A percentile compares a stretch with the other conserved stretches of the same genome.
These are phyloP conservation scores for Muntiacus muntjak DNA, from an alignment of 2,113 vertebrate species.

Conservation along the genomic window DNA sequence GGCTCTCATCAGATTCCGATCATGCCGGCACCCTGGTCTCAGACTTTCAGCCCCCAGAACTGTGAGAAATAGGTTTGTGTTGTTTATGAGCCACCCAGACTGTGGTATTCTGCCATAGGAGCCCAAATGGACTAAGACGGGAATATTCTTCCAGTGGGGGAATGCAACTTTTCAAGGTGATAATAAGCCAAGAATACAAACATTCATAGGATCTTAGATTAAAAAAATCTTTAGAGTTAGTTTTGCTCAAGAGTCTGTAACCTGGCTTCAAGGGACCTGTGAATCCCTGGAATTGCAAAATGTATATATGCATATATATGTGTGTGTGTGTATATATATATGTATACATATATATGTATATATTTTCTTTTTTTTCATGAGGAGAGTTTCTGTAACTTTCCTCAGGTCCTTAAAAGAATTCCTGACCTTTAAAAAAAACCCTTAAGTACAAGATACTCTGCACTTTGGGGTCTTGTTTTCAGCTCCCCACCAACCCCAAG, in stretches of 20 bases:
- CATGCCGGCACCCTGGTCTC: background rate
- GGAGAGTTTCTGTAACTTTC: background rate
- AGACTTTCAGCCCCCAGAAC: background rate
- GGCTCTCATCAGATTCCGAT: background rate
- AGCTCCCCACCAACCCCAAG: no score
- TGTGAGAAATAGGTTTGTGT: background rate
- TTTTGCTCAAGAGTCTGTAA: background rate
- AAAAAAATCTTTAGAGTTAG: background rate
- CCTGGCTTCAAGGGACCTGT: background rate
- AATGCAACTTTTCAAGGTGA: background rate
- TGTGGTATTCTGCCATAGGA: no score
- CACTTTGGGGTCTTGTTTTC: background rate
- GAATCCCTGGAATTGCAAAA: background rate
- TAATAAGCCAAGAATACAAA: background rate
- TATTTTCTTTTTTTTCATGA: background rate
- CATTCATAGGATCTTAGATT: background rate
- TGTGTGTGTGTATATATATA: no score
- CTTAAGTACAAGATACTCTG: background rate
- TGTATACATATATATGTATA: background rate
- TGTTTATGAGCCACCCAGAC: background rate
- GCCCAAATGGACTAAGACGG: background rate
- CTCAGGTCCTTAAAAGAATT: background rate
- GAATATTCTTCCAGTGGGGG: background rate
- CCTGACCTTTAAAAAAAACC: background rate
- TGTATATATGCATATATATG: background rate